Conservation (phyloP, 1,140 invertebrate genomes). For the Nebria ingens region DNA sequence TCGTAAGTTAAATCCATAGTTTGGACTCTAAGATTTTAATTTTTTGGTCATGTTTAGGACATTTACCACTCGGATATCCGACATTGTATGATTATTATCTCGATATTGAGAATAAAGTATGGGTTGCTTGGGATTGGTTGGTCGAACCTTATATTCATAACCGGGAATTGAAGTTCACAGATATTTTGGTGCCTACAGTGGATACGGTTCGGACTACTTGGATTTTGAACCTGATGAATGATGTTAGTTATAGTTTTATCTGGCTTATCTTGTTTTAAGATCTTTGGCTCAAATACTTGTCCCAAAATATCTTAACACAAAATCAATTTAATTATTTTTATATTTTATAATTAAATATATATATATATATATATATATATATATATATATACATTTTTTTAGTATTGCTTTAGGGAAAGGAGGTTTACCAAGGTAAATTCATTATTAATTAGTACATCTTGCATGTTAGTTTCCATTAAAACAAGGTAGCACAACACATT, state of each 20-base stretch:
- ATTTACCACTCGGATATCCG: slow-evolving; percentile 54
- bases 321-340: too few species aligned
- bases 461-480: too few species aligned
- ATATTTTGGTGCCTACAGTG: slow-evolving; percentile 81
- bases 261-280: too few species aligned
- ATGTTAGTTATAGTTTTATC: too few species aligned
- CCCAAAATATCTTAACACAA: too few species aligned
- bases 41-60: slow-evolving; percentile 35
- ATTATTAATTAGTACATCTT: slow-evolving; percentile 1
- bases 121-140: slow-evolving; percentile 76
- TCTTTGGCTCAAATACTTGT: too few species aligned
- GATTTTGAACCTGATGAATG: slow-evolving; percentile 67
- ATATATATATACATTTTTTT: too few species aligned
- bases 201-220: slow-evolving; percentile 73
- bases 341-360: too few species aligned
- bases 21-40: slow-evolving; percentile 14
- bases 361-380: too few species aligned
- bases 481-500: too few species aligned
- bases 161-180: slow-evolving; percentile 54
- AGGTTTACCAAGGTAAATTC: slow-evolving; percentile 14
- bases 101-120: slow-evolving; percentile 54
- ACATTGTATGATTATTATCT: slow-evolving; percentile 75
- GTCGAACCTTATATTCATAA: slow-evolving; percentile 68
- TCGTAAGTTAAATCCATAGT: slow-evolving; percentile 35
- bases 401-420: slow-evolving; percentile 19